phyloP scores from a whole-genome alignment of 2,888 invertebrate species.

The Synanthedon formicaeformis region DNA sequence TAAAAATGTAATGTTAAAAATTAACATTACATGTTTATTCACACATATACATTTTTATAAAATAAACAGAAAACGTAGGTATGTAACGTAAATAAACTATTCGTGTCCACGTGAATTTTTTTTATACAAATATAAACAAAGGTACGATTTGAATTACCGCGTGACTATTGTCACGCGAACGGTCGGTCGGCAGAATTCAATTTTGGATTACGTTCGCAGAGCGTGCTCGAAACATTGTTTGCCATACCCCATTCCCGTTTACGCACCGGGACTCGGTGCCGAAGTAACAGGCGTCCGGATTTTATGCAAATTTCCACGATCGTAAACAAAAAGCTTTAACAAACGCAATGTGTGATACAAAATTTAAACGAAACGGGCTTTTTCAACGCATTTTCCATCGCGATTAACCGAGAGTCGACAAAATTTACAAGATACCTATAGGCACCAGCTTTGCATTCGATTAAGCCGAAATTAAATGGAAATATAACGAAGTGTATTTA shows the following conservation, averaged over 20 bases:
- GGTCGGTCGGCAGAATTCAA: slow-evolving; percentile 22
- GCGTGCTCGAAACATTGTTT: slow-evolving; percentile 22
- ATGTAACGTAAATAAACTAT: background rate
- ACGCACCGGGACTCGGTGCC: slow-evolving; percentile 8
- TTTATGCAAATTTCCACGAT: slow-evolving; percentile 30
- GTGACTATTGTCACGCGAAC: slow-evolving; percentile 9
- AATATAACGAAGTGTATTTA: slow-evolving; percentile 2
- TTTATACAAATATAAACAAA: slow-evolving; percentile 7
- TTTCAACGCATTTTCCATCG: slow-evolving; percentile 8
- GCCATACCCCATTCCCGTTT: slow-evolving; percentile 23
- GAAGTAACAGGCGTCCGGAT: slow-evolving; percentile 22
- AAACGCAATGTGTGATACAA: slow-evolving; percentile 18
- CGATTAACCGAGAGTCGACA: slow-evolving; percentile 7
- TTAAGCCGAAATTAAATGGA: background rate
- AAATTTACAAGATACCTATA: background rate
- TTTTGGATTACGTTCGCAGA: slow-evolving; percentile 28
- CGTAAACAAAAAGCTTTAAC: slow-evolving; percentile 26
- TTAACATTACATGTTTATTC: too few relatives aligned
- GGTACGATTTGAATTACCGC: slow-evolving; percentile 19
- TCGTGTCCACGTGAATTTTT: background rate
- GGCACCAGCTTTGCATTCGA: background rate
- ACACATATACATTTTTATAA: background rate
- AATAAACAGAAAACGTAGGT: background rate
- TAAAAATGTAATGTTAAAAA: too few relatives aligned
- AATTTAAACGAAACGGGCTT: slow-evolving; percentile 11